A percentile compares a stretch with the other conserved stretches of the same genome.
Conservation (phyloP, 2,113 vertebrate species). For the Vulpes ferrilata region DNA sequence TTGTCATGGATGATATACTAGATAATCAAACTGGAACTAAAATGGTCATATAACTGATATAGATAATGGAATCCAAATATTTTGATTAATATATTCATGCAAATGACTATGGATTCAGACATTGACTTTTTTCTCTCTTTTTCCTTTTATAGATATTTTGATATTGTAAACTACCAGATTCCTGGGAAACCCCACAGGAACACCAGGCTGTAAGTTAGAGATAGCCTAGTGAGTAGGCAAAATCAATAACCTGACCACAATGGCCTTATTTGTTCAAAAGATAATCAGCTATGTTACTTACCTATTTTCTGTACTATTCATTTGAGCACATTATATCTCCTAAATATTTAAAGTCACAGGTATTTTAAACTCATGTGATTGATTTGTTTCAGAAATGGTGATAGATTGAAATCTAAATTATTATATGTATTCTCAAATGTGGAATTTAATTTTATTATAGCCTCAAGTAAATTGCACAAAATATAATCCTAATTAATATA, state of each 20-base stretch:
- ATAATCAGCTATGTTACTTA: neutral
- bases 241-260: neutral
- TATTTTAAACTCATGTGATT: conserved; percentile 12
- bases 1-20: neutral
- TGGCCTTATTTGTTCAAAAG: neutral
- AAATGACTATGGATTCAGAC: neutral
- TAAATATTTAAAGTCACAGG: neutral
- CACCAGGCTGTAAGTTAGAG: neutral
- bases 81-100: neutral
- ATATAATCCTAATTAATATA: conserved; percentile 3
- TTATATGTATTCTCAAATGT: conserved; percentile 20
- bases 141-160: neutral
- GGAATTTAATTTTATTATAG: conserved; percentile 25
- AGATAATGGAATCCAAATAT: neutral
- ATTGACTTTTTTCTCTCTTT: neutral
- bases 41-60: neutral
- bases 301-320: neutral
- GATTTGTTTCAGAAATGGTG: neutral
- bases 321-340: neutral
- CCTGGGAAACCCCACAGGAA: neutral
- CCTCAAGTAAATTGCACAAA: neutral
- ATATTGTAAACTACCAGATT: neutral
- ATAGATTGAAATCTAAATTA: neutral
- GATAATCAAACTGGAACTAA: neutral
- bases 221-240: neutral